Conservation (phyloP, 2,888 invertebrate genomes). For the Melieria picta region DNA sequence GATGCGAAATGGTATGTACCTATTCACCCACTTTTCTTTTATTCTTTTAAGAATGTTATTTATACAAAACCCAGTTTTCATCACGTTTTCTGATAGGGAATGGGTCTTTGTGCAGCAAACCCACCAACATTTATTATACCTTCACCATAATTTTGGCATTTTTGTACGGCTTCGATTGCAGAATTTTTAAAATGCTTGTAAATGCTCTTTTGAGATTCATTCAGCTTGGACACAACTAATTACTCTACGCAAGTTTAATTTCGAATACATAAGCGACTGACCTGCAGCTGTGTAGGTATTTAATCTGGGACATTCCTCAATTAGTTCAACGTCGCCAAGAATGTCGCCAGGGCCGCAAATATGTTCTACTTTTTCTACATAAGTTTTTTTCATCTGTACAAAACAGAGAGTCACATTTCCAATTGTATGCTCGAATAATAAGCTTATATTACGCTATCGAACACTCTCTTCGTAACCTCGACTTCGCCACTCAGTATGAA, state of each 20-base stretch:
- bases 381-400: conserved; percentile 36
- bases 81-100: too few relatives aligned
- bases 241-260: background rate
- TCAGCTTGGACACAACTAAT: background rate
- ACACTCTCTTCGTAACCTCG: conserved; percentile 46
- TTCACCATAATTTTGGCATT: too few relatives aligned
- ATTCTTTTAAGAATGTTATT: too few relatives aligned
- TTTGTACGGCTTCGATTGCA: too few relatives aligned
- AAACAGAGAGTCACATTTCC: background rate
- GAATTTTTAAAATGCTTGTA: too few relatives aligned
- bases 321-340: conserved; percentile 57
- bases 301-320: conserved; percentile 48
- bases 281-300: conserved; percentile 47
- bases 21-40: too few relatives aligned
- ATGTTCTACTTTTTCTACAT: conserved; percentile 45
- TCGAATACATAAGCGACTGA: conserved; percentile 22
- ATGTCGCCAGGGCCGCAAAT: conserved; percentile 58
- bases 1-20: too few relatives aligned
- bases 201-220: background rate
- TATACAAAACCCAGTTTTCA: too few relatives aligned
- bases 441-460: conserved; percentile 53
- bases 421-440: too few relatives aligned
- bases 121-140: too few relatives aligned
- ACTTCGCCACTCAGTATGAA: conserved; percentile 74
- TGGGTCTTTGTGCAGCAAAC: too few relatives aligned